Evolutionary conservation across 2,113 vertebrate genomes (phyloP).

Genomic region (Eulemur macaco): DNA sequence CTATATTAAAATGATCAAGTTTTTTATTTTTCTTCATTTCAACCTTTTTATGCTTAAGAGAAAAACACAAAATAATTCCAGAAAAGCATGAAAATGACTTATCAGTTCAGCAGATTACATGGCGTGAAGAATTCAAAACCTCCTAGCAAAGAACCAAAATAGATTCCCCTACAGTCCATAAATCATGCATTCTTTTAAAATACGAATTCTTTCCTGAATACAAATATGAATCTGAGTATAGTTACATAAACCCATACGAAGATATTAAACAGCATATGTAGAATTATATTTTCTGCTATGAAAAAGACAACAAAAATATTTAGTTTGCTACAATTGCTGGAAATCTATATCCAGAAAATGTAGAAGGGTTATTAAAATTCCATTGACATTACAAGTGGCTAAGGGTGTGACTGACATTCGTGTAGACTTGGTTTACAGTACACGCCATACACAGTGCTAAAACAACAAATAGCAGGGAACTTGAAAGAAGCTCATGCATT

Average conservation of each 20-base stretch:
- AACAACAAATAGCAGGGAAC: slow-evolving; percentile 25
- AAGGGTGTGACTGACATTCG: slow-evolving; percentile 13
- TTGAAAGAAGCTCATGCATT: background rate
- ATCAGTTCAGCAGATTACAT: background rate
- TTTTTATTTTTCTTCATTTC: slow-evolving; percentile 22
- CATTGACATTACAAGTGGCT: slow-evolving; percentile 8
- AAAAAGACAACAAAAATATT: slow-evolving; percentile 15
- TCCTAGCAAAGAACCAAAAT: background rate
- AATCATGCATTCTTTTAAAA: slow-evolving; percentile 1
- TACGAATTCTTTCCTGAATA: background rate
- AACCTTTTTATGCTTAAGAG: background rate
- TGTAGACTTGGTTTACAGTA: slow-evolving; percentile 16
- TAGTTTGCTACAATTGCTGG: slow-evolving; percentile 5
- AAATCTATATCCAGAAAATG: slow-evolving; percentile 43
- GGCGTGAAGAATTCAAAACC: background rate
- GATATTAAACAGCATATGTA: background rate
- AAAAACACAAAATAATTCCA: slow-evolving; percentile 14
- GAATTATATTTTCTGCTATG: slow-evolving; percentile 40
- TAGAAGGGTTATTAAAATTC: slow-evolving; percentile 10
- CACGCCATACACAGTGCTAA: background rate
- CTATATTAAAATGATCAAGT: background rate
- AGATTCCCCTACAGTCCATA: background rate
- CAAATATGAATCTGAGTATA: background rate
- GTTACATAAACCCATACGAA: slow-evolving; percentile 2
- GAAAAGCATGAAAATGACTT: background rate